Base-by-base conservation (phyloP, 2,888 invertebrate species). In the Diarsia rubi region DNA sequence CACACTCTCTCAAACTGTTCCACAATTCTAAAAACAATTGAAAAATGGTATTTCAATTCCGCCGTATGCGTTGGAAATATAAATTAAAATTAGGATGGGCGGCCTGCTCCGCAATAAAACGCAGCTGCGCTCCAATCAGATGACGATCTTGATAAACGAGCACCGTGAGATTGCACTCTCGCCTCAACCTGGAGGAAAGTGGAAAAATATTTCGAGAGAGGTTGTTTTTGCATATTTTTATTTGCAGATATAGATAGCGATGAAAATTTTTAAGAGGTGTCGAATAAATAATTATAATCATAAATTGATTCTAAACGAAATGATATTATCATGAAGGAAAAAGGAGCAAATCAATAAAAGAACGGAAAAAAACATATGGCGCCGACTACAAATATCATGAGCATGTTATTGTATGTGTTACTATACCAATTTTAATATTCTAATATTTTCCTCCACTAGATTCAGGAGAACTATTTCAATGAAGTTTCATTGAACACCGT, bases 131-230 rank as follows among this genome's bases (percentile, higher is more conserved):
- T 93, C 94, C 95, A 94, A 95, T 96, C 95, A 94, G 93, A 93
- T 92, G 94, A 93, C 95, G 95, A 95, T 95, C 94, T 93, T 96
- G 96, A 96, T 96, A 96, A 96, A 96, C 95, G 96, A 96, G 86
- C 92, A 90, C 93, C 93, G 94, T 96, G 96, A 96, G 95, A 95
- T 93, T 95, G 96, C 96, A 96, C 89, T 96, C 93, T 94, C 93
- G 86, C 86, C 69, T 8, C 47, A 84, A 84, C 79, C 86, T 87
- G 83, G 75, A 44, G n/a, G 69, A 42, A 82, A 71, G 70, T 59
- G 72, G 24, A 73, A 81, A 73, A 37, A 45, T 64, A 59, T 71
- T 75, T 45, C 65, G 8, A 37, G n/a, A 64, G 63, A 69, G 49
- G 37, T 73, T 57, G 62, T 31, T 59, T 57, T 69, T 37, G 37